Evolutionary conservation across 1,140 invertebrate genomes (phyloP).

Genomic region (Octopus bimaculoides): DNA sequence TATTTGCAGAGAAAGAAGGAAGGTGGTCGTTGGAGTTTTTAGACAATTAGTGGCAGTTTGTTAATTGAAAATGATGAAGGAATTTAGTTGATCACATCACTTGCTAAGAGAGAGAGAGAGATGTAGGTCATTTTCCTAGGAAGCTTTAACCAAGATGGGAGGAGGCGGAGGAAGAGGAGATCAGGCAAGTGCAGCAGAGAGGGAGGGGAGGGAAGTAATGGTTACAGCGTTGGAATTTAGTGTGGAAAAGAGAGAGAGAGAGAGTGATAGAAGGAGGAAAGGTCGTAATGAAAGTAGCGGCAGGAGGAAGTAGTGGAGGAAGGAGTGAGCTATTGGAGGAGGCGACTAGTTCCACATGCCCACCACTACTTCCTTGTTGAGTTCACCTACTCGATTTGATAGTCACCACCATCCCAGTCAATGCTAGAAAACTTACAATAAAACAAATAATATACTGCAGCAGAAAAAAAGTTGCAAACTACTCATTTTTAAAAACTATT

Average conservation of each 20-base stretch:
- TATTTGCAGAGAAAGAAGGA: too few species aligned
- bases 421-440: too few species aligned
- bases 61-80: background rate
- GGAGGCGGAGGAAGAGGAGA: background rate
- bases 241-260: background rate
- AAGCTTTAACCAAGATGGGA: background rate
- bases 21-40: too few species aligned
- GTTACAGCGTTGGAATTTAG: slow-evolving; percentile 53
- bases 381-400: background rate
- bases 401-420: too few species aligned
- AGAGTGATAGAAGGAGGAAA: background rate
- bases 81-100: background rate
- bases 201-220: background rate
- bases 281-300: background rate
- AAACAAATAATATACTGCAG: too few species aligned
- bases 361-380: background rate
- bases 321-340: slow-evolving; percentile 2
- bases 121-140: too few species aligned
- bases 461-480: too few species aligned
- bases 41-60: too few species aligned
- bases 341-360: background rate
- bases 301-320: background rate
- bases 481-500: too few species aligned
- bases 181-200: background rate
- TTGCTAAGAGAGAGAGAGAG: too few species aligned